A percentile compares a stretch with the other conserved stretches of the same genome.
These are phyloP conservation scores for Malurus elegans DNA, from an alignment of 2,113 vertebrate genomes.

Conservation along the genomic window DNA sequence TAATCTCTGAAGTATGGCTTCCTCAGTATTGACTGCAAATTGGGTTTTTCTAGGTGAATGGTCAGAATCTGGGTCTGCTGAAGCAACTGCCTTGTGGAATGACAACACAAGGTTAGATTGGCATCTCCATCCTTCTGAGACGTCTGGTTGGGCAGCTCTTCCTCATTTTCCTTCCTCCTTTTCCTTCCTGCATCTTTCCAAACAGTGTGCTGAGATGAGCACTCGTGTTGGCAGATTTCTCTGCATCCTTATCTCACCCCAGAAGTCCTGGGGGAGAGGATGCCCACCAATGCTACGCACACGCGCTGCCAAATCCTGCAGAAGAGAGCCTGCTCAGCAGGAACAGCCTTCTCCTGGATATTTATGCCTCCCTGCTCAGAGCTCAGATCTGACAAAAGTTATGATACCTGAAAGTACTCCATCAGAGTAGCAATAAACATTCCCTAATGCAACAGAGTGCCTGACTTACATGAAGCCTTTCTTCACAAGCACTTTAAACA, in stretches of 20 bases:
- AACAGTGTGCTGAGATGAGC: fast-evolving
- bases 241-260: background rate
- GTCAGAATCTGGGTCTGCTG: background rate
- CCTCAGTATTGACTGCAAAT: background rate
- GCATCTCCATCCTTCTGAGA: background rate
- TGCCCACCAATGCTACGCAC: background rate
- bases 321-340: background rate
- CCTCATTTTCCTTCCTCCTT: background rate
- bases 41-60: background rate
- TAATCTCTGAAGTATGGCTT: background rate
- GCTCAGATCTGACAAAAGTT: background rate
- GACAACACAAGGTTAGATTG: background rate
- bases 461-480: background rate
- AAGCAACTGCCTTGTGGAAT: background rate
- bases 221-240: background rate
- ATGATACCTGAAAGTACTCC: conserved; percentile 15
- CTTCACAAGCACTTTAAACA: conserved; percentile 16
- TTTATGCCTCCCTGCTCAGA: background rate
- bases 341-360: background rate
- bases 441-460: background rate
- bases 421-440: conserved; percentile 30
- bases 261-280: background rate
- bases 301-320: background rate
- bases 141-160: background rate
- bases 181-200: background rate